Evolutionary conservation across 1,140 invertebrate species (phyloP), one percentile per base, ranked within the genome.

Genomic region (Antheraea mylitta): DNA sequence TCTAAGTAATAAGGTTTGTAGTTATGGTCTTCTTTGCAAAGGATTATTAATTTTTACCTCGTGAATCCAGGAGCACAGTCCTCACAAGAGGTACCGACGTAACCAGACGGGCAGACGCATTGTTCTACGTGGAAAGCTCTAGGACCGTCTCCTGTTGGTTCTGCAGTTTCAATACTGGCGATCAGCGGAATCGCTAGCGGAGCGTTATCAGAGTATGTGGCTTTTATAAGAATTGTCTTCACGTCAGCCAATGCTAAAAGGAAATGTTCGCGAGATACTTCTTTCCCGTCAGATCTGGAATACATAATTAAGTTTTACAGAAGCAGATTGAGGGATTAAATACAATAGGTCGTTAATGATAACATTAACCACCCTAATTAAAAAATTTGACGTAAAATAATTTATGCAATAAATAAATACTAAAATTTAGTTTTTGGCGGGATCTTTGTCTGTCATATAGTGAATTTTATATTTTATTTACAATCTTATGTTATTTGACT

Each of bases 171-270:
- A 61, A 99, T 87, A 7, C 94, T 95, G 0, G 98, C 96, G 7
- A 94, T 94, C 0, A 94, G 94, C 8, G 98, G 87, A 0, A 95
- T 95, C 1, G 96, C 95, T 87, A 97, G 94, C 68, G 94, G 94
- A 69, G 94, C 96, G 70, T 95, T 95, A 0, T 95, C 96, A 0
- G 97, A 97, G 84, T 99, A 99, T 0, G 98, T 98, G 3, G 98
- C 98, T 85, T 99, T 98, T 66, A 99, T 97, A 66, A 97, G 94
- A 75, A 99, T 97, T 10, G 94, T 94, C 79, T 97, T 94, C 9
- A 99, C 87, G 85, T 99, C 96, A 70, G 98, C 97, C 48, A 99
- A 91, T 0, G 97, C 97, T 95, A 99, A 98, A 22, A 99, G 92
- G 58, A 99, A 92, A 88, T 98, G 95, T 82, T 98, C 97, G 13